These are phyloP conservation scores for Strigamia maritima DNA, from an alignment of 2,888 invertebrate species.

Conservation along the genomic window DNA sequence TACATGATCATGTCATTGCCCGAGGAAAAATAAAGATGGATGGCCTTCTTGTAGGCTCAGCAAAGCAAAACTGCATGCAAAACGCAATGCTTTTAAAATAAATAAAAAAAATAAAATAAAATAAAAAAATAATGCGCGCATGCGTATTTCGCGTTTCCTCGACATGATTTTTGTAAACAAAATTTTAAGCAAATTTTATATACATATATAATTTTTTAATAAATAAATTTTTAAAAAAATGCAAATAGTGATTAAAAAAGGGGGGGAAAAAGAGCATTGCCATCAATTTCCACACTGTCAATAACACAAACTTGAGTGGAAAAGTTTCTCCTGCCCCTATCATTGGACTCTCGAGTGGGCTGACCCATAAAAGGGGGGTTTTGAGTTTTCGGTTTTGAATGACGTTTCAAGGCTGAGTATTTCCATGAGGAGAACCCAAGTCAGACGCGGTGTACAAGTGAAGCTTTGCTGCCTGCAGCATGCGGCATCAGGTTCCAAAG, in stretches of 20 bases:
- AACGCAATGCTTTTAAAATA: constrained; percentile 3
- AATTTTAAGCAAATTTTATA: too few species aligned
- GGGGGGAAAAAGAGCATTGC: neutral
- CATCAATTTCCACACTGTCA: neutral
- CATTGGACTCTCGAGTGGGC: constrained; percentile 16
- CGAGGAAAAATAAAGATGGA: neutral
- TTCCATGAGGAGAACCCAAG: neutral
- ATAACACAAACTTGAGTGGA: neutral
- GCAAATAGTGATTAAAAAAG: too few species aligned
- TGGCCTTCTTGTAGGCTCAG: neutral
- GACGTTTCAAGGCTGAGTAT: constrained; percentile 7
- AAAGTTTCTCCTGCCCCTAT: constrained; percentile 1
- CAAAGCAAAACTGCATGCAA: constrained; percentile 7
- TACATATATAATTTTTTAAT: too few species aligned
- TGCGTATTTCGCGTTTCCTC: neutral
- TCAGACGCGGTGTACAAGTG: neutral
- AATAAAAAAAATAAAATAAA: neutral
- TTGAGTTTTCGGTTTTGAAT: neutral
- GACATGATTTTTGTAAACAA: neutral
- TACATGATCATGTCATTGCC: constrained; percentile 5
- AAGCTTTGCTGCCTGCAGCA: neutral
- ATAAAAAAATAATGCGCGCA: neutral
- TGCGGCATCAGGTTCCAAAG: constrained; percentile 23
- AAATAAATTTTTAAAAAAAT: neutral
- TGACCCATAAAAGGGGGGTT: constrained; percentile 2